Evolutionary conservation across 2,888 invertebrate genomes (phyloP).

Genomic region (Chymomyza fuscimana): DNA sequence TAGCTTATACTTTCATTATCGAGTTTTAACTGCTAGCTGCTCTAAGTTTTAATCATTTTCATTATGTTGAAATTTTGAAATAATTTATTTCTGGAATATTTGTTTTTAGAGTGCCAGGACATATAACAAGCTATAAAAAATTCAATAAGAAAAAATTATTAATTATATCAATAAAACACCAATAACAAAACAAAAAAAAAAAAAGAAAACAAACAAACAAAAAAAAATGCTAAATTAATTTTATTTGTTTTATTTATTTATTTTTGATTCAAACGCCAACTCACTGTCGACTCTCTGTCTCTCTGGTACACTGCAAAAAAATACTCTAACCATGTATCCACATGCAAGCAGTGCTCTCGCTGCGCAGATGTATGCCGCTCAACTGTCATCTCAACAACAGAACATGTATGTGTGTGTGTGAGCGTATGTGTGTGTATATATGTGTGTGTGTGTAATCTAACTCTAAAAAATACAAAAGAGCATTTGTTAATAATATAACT

Average conservation of each 20-base stretch:
- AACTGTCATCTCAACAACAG: slow-evolving; percentile 95
- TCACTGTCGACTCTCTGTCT: slow-evolving; percentile 39
- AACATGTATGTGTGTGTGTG: slow-evolving; percentile 88
- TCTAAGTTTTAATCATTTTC: slow-evolving; percentile 37
- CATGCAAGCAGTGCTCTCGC: slow-evolving; percentile 91
- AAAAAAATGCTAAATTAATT: slow-evolving; percentile 59
- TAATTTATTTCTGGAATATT: slow-evolving; percentile 60
- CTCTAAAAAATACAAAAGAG: slow-evolving; percentile 65
- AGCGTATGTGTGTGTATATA: slow-evolving; percentile 11
- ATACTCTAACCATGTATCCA: slow-evolving; percentile 19
- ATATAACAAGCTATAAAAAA: slow-evolving; percentile 54
- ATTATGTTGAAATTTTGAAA: slow-evolving; percentile 48
- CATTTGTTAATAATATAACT: slow-evolving; percentile 5
- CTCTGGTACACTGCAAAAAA: slow-evolving; percentile 14
- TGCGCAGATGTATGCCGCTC: slow-evolving; percentile 96
- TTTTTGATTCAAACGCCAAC: slow-evolving; percentile 50
- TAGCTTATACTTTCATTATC: neutral
- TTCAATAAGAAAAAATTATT: neutral
- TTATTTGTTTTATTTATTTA: slow-evolving; percentile 62
- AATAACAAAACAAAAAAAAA: neutral
- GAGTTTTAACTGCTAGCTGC: neutral
- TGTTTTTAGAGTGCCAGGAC: slow-evolving; percentile 78
- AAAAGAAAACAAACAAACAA: slow-evolving; percentile 13
- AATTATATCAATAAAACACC: neutral
- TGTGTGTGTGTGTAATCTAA: slow-evolving; percentile 39